Percentiles rank a stretch among this genome's conserved stretches.
Conservation (phyloP, 2,888 invertebrate genomes). For the Papilio elwesi region DNA sequence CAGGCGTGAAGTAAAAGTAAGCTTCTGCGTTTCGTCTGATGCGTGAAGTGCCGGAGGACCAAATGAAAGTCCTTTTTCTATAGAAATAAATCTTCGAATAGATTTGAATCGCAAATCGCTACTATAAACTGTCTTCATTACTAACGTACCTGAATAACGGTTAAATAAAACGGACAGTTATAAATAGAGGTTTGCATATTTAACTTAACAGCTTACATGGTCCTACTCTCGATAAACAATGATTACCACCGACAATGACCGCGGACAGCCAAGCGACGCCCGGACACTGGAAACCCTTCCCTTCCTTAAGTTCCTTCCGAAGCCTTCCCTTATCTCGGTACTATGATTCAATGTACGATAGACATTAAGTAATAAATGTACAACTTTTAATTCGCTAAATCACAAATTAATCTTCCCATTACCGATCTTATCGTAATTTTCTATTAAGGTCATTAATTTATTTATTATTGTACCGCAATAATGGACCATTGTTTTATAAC, state of each 20-base stretch:
- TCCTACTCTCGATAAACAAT: conserved; percentile 48
- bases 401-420: conserved; percentile 20
- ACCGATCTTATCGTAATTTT: conserved; percentile 10
- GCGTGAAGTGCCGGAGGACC: no score
- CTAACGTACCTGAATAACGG: conserved; percentile 45
- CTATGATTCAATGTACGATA: conserved; percentile 36
- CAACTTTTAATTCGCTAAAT: conserved; percentile 29
- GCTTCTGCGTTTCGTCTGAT: no score
- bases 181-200: conserved; percentile 50
- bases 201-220: conserved; percentile 49
- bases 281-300: conserved; percentile 9
- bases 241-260: conserved; percentile 41
- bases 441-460: not conserved
- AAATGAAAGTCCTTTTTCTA: no score
- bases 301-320: no score
- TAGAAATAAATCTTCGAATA: no score
- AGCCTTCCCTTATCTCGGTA: conserved; percentile 31
- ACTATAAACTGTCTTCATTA: conserved; percentile 41
- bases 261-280: conserved; percentile 16
- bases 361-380: conserved; percentile 24
- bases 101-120: conserved; percentile 41
- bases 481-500: conserved; percentile 26
- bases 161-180: conserved; percentile 48
- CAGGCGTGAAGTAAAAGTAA: no score
- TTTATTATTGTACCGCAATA: conserved; percentile 2